Evolutionary conservation across 2,797 vertebrate genomes (phyloP).

Genomic region (Otolemur crassicaudatus): DNA sequence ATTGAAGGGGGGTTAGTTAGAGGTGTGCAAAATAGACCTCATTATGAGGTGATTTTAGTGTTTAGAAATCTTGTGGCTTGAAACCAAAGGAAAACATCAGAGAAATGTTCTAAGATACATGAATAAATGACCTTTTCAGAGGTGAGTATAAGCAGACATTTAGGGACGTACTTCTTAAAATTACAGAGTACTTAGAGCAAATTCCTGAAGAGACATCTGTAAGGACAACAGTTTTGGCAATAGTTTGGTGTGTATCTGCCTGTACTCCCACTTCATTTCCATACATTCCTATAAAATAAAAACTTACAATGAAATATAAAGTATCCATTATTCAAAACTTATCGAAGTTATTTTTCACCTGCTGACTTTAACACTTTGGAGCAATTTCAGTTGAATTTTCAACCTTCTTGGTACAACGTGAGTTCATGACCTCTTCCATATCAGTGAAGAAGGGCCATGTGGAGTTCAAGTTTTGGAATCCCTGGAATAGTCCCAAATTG

Average conservation of each 20-base stretch:
- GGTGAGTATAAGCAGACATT: slow-evolving; percentile 38
- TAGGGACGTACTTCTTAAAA: slow-evolving; percentile 43
- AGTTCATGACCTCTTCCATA: background rate
- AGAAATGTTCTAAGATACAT: background rate
- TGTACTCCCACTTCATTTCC: background rate
- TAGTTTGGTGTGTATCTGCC: background rate
- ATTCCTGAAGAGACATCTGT: slow-evolving; percentile 7
- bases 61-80: background rate
- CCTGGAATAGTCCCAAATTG: background rate
- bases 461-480: background rate
- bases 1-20: background rate
- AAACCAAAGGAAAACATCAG: slow-evolving; percentile 27
- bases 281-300: background rate
- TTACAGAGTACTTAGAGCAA: background rate
- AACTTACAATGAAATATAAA: background rate
- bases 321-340: background rate
- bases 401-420: background rate
- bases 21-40: slow-evolving; percentile 25
- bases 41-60: slow-evolving; percentile 30
- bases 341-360: background rate
- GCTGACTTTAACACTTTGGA: background rate
- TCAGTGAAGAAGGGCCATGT: background rate
- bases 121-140: slow-evolving; percentile 41
- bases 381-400: background rate
- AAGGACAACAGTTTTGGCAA: background rate